A percentile compares a stretch with the other conserved stretches of the same genome.
Evolutionary conservation across 1,140 invertebrate species (phyloP).

Genomic region (Scaptomyza hsui): DNA sequence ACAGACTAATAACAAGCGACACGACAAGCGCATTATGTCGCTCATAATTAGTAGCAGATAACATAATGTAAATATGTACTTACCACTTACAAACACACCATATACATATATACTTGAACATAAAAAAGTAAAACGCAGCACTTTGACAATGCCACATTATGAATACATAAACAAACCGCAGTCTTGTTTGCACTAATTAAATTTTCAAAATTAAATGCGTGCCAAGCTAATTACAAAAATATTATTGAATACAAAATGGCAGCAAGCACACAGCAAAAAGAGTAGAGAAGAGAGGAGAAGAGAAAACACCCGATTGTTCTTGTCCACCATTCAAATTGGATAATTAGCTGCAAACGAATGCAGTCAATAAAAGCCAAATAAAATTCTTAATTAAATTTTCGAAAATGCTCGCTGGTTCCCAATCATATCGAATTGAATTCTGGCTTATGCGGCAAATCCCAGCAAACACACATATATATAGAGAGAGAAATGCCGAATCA

Average conservation of each 20-base stretch:
- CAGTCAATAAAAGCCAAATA: conserved; percentile 59
- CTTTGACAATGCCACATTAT: conserved; percentile 44
- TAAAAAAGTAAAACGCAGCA: background rate
- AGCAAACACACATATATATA: conserved; percentile 24
- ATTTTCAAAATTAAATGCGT: conserved; percentile 68
- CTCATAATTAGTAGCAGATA: conserved; percentile 33
- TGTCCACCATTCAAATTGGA: conserved; percentile 33
- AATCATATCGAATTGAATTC: conserved; percentile 34
- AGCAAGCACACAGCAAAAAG: conserved; percentile 6
- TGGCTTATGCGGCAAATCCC: conserved; percentile 50
- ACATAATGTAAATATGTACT: conserved; percentile 14
- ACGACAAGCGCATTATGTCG: conserved; percentile 49
- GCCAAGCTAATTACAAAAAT: conserved; percentile 71
- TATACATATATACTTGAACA: background rate
- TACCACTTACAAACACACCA: background rate
- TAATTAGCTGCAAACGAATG: conserved; percentile 45
- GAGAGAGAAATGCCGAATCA: conserved; percentile 45
- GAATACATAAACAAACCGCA: conserved; percentile 66
- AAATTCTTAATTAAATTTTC: conserved; percentile 74
- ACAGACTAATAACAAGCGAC: conserved; percentile 29
- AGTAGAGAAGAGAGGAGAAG: background rate
- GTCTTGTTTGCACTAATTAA: conserved; percentile 75
- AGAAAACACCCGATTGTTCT: background rate
- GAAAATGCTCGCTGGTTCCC: background rate
- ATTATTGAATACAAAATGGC: conserved; percentile 50